Conservation (phyloP, 2,113 vertebrate species). For the Percina caprodes region DNA sequence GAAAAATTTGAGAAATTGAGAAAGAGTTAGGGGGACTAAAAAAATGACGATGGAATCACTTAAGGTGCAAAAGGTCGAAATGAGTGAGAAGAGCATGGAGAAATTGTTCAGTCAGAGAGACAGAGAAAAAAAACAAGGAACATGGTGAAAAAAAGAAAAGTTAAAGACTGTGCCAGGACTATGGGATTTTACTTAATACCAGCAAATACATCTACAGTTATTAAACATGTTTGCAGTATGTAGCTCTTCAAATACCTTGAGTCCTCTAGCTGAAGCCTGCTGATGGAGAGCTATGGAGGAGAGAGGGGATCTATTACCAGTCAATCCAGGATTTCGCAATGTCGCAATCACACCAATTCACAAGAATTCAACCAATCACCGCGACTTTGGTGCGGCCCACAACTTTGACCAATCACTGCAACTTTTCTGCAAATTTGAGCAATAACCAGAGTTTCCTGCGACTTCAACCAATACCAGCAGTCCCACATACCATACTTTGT, state of each 20-base stretch:
- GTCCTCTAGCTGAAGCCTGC: slow-evolving; percentile 24
- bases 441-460: too few species aligned
- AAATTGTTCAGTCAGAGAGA: slow-evolving; percentile 6
- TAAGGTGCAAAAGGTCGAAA: not conserved
- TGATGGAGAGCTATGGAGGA: slow-evolving; percentile 1
- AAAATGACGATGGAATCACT: slow-evolving; percentile 1
- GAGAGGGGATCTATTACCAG: slow-evolving; percentile 8
- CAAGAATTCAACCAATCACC: too few species aligned
- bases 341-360: too few species aligned
- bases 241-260: slow-evolving; percentile 21
- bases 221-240: slow-evolving; percentile 17
- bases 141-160: not conserved
- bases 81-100: not conserved
- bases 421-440: too few species aligned
- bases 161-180: not conserved
- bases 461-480: too few species aligned
- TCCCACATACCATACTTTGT: too few species aligned
- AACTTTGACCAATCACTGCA: too few species aligned
- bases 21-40: not conserved
- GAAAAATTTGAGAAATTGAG: slow-evolving; percentile 11
- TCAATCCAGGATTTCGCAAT: too few species aligned
- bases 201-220: slow-evolving; percentile 15
- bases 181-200: slow-evolving; percentile 11
- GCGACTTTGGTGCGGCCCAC: too few species aligned
- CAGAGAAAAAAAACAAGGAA: not conserved